Base-by-base conservation (phyloP, 1,140 invertebrate species). In the Stratiolaelaps scimitus region DNA sequence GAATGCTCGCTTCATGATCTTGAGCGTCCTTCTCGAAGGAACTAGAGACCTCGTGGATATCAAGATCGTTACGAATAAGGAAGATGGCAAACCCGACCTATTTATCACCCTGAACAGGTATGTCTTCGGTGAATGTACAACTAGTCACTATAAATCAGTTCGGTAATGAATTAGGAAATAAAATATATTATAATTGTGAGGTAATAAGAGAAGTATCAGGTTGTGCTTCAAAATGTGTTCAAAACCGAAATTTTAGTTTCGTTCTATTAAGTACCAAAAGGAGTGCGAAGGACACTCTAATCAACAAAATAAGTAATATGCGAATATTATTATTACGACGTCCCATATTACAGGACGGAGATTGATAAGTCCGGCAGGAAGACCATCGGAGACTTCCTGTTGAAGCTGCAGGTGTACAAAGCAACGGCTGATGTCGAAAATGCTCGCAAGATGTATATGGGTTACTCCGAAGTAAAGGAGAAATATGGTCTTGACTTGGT, bases 1-100 rank as follows among this genome's bases (percentile, higher is more conserved):
- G 29, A 85, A 88, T 73, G 90, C 91, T 0, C 82, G 92, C 44
- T 95, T 85, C 76, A 91, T 90, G 0, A 82, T 96, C 64, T 81
- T 92, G 72, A 82, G 84, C 74, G 86, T 96, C 4, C 78, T 92
- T 68, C 74, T 94, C 26, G 84, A 93, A 77, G 89, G 91, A 64
- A 89, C 87, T 2, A 79, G 89, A 60, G 85, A 83, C 19, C 81
- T 96, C 34, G 83, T 94, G 0, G 83, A 78, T 0, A 79, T 97
- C 13, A 76, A 81, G 29, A 85, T 91, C 74, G 69, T 71, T 2
- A 80, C 80, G 0, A 72, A 68, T 10, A 80, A 77, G 23, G 83
- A 84, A 69, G 81, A 83, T 66, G 87, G 85, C 20, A 84, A 87
- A 69, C 78, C 79, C n/a, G 86, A 95, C 76, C 78, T 96, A 17